These are phyloP conservation scores for Arizona elegans DNA, from an alignment of 2,113 vertebrate genomes.

Conservation along the genomic window DNA sequence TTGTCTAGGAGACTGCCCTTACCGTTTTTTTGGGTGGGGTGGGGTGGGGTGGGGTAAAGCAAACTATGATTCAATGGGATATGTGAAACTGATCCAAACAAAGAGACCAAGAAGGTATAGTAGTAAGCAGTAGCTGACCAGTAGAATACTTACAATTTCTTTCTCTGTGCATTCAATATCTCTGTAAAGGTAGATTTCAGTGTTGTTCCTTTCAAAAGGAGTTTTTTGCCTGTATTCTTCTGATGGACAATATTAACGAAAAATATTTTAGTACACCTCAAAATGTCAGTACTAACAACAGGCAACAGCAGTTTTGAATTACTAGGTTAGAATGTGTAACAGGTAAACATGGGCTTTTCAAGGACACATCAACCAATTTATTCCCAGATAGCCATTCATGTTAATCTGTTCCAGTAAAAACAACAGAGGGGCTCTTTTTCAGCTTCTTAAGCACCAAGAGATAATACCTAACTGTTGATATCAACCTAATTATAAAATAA, in stretches of 20 bases:
- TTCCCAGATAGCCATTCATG: neutral
- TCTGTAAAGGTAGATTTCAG: constrained; percentile 21
- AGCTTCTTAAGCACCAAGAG: neutral
- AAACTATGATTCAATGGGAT: neutral
- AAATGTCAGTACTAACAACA: neutral
- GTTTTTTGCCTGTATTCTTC: neutral
- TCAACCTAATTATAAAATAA: neutral
- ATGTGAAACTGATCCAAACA: neutral
- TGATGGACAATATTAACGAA: neutral
- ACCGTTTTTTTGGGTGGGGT: neutral
- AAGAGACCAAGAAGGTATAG: neutral
- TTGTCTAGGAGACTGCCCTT: neutral
- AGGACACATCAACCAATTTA: neutral
- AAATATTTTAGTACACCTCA: neutral
- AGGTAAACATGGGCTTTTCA: neutral
- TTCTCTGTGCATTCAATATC: constrained; percentile 1
- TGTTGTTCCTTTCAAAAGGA: neutral
- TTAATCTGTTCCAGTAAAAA: neutral
- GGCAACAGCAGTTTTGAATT: neutral
- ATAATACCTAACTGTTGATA: neutral
- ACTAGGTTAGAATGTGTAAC: neutral
- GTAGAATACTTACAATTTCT: constrained; percentile 1
- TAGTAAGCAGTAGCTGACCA: neutral
- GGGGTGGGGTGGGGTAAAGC: neutral
- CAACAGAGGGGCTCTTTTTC: neutral